phyloP scores from a whole-genome alignment of 2,888 invertebrate genomes.

The Napeogenes inachia region DNA sequence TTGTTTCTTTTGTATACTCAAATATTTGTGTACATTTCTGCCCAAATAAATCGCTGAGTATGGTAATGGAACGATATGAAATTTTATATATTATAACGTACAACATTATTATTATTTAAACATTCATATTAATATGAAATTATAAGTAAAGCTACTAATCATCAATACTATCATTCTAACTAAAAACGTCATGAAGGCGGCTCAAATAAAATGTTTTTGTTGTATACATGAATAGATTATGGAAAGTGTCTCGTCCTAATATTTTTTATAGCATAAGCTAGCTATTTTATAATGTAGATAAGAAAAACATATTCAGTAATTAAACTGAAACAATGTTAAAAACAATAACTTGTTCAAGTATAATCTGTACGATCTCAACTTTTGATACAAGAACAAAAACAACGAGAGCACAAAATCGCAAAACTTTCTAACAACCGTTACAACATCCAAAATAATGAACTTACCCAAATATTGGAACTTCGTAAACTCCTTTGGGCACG shows the following conservation, averaged over 20 bases:
- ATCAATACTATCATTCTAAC: no score
- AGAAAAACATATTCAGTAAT: no score
- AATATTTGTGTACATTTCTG: constrained; percentile 19
- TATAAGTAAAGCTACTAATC: no score
- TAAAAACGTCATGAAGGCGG: no score
- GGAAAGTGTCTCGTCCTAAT: no score
- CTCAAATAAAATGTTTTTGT: no score
- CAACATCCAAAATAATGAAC: constrained; percentile 25
- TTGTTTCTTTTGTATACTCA: constrained; percentile 14
- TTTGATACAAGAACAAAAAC: constrained; percentile 13
- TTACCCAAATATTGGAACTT: constrained; percentile 27
- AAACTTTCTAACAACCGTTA: constrained; percentile 15
- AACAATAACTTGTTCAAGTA: constrained; percentile 6
- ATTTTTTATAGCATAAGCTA: no score
- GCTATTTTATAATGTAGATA: no score
- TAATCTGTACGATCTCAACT: constrained; percentile 11
- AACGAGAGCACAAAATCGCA: constrained; percentile 11
- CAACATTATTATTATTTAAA: background rate
- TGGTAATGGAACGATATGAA: background rate
- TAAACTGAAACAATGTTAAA: constrained; percentile 9
- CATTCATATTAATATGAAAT: no score
- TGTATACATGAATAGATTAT: no score
- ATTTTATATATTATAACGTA: background rate
- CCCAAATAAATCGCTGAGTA: constrained; percentile 3
- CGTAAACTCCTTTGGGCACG: constrained; percentile 25